A percentile compares a stretch with the other conserved stretches of the same genome.
These are phyloP conservation scores for Oikopleura albicans DNA, from an alignment of 23 tunicate species.

Conservation along the genomic window DNA sequence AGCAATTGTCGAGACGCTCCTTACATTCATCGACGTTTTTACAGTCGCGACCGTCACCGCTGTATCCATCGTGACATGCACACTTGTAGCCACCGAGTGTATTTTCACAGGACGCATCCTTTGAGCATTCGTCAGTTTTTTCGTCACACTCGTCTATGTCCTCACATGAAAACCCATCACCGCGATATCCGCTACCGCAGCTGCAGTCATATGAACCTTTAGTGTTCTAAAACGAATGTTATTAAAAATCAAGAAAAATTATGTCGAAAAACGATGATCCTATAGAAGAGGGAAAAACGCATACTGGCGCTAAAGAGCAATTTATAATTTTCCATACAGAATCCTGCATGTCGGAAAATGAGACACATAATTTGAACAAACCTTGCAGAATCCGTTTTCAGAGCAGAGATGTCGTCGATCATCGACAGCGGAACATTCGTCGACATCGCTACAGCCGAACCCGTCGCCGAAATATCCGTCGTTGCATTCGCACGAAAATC, in stretches of 20 bases:
- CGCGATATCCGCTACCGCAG: constrained; percentile 21
- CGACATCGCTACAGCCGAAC: constrained; percentile 17
- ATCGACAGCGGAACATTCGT: constrained; percentile 19
- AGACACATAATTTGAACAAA: no score
- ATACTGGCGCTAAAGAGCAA: no score
- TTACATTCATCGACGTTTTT: not conserved
- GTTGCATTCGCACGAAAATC: constrained; percentile 19
- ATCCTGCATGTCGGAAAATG: no score
- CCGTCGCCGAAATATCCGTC: constrained; percentile 25
- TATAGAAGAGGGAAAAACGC: no score
- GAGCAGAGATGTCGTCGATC: constrained; percentile 13
- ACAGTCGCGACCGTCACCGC: not conserved
- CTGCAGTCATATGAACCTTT: constrained; percentile 16
- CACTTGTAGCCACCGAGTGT: not conserved
- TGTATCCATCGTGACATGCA: not conserved
- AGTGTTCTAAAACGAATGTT: not conserved
- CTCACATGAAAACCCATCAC: constrained; percentile 19
- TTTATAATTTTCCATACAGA: no score
- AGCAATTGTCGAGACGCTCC: not conserved
- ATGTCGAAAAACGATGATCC: no score
- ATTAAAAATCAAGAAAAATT: no score
- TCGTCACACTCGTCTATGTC: constrained; percentile 18
- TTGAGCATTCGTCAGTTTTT: not conserved
- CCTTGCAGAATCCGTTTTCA: no score
- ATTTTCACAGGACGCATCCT: not conserved